Conservation (phyloP, 2,797 vertebrate species). For the Gallirallus australis region DNA sequence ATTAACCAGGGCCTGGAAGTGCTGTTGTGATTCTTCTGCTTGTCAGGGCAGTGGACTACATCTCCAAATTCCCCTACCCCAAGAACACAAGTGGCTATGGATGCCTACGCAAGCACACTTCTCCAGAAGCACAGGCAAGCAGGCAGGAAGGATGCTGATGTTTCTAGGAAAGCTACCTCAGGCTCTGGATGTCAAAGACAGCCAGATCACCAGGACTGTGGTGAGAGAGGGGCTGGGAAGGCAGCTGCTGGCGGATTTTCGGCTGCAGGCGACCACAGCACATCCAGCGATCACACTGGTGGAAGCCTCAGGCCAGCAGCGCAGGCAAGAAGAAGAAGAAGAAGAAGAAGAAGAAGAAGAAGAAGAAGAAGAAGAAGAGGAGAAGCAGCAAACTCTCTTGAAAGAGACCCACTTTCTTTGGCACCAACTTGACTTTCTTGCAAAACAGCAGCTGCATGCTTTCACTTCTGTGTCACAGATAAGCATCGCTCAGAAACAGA, state of each 20-base stretch:
- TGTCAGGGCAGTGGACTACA: background rate
- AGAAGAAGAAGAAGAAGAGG: background rate
- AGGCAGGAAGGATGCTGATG: background rate
- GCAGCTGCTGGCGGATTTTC: background rate
- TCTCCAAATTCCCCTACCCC: background rate
- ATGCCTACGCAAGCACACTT: background rate
- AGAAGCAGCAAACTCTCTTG: background rate
- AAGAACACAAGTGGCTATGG: accelerated
- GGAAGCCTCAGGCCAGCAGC: background rate
- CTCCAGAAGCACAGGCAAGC: background rate
- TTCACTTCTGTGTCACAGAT: conserved; percentile 30
- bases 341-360: background rate
- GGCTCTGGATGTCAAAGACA: background rate
- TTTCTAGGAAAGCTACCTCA: background rate
- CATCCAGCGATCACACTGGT: accelerated
- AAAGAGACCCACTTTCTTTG: background rate
- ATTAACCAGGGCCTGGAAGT: background rate
- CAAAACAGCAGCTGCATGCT: conserved; percentile 20
- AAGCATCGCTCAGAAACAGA: background rate
- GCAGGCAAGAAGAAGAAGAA: background rate
- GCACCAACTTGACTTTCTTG: background rate
- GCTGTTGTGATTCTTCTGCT: background rate
- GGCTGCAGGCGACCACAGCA: background rate
- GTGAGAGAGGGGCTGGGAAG: background rate
- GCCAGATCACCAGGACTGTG: accelerated